Base-by-base conservation (phyloP, 2,888 invertebrate species). In the Helleia helle region DNA sequence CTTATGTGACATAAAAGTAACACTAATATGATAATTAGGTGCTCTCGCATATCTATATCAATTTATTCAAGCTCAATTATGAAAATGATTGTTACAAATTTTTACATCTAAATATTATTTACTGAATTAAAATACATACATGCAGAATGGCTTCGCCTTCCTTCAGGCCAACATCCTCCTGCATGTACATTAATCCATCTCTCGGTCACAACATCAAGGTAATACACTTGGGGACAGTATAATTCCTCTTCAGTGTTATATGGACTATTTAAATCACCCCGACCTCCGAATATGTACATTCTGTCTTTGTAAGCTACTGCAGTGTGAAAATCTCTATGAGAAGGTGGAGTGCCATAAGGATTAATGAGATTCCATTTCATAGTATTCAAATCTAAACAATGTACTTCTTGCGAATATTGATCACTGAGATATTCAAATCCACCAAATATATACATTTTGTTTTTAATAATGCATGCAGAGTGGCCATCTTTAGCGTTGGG, bases 401-500 rank as follows among this genome's bases (percentile, higher is more conserved):
- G 93, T 0, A 94, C 90, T 56, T 93, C 92, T 59, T 91, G 90
- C 4, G 93, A 92, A 71, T 94, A 95, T 47, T 90, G 87, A 62
- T 93, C 91, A 27, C 90, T 88, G 40, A 90, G 89, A 65, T 96
- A 95, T 64, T 96, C 95, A 75, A 93, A 97, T 0, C 97, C 97
- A 17, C 95, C 96, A 83, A 94, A 96, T 45, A 97, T 90, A 60
- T 91, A 94, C 95, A 96, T 96, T 58, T 86, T 88, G 56, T 91
- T 87, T 41, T 87, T 86, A 52, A 93, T 91, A 1, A 94, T 80
- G 64, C 94, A 94, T 1, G 96, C 95, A 0, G 95, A 92, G 68
- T 97, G 97, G 0, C 97, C 97, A 74, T 97, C 97, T 55, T 96
- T 87, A 0, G 95, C 92, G 42, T 90, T 90, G 0, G 97, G 97